A percentile compares a stretch with the other conserved stretches of the same genome.
Conservation (phyloP, 2,113 vertebrate species). For the Ageneiosus marmoratus region DNA sequence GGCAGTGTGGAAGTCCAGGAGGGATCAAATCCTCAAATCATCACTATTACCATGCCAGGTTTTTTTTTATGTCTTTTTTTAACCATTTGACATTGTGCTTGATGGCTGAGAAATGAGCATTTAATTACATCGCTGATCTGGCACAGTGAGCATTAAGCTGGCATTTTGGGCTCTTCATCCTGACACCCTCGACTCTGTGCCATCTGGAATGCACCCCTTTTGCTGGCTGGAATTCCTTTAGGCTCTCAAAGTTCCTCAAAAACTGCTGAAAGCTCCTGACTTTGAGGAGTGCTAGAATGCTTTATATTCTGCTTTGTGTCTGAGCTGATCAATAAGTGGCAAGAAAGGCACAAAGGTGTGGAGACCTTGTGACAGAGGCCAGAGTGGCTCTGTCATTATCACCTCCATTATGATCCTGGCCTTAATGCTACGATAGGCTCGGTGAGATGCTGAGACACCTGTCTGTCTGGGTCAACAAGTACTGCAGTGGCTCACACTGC, state of each 20-base stretch:
- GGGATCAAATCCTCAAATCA: slow-evolving; percentile 36
- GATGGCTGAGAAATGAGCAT: slow-evolving; percentile 32
- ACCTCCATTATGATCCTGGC: slow-evolving; percentile 47
- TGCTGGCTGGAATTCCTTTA: slow-evolving; percentile 30
- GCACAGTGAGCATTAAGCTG: slow-evolving; percentile 28
- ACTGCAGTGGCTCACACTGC: neutral
- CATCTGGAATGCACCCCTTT: slow-evolving; percentile 32
- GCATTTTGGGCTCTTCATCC: slow-evolving; percentile 9
- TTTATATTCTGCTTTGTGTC: neutral
- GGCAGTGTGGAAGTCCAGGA: slow-evolving; percentile 14
- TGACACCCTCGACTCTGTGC: slow-evolving; percentile 20
- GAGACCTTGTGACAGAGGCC: slow-evolving; percentile 39
- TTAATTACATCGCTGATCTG: slow-evolving; percentile 28
- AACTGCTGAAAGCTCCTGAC: slow-evolving; percentile 49
- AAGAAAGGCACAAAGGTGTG: slow-evolving; percentile 40
- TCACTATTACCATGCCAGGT: slow-evolving; percentile 23
- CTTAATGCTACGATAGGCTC: slow-evolving; percentile 43
- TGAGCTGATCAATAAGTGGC: slow-evolving; percentile 46
- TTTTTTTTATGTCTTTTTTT: slow-evolving; percentile 15
- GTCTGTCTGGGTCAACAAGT: slow-evolving; percentile 46
- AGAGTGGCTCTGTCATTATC: slow-evolving; percentile 48
- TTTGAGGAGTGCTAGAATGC: slow-evolving; percentile 13
- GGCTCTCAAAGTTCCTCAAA: slow-evolving; percentile 36
- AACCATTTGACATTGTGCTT: slow-evolving; percentile 24
- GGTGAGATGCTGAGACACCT: slow-evolving; percentile 38